A percentile compares a stretch with the other conserved stretches of the same genome.
Conservation (phyloP, 2,797 vertebrate genomes). For the Sorex maritimensis region DNA sequence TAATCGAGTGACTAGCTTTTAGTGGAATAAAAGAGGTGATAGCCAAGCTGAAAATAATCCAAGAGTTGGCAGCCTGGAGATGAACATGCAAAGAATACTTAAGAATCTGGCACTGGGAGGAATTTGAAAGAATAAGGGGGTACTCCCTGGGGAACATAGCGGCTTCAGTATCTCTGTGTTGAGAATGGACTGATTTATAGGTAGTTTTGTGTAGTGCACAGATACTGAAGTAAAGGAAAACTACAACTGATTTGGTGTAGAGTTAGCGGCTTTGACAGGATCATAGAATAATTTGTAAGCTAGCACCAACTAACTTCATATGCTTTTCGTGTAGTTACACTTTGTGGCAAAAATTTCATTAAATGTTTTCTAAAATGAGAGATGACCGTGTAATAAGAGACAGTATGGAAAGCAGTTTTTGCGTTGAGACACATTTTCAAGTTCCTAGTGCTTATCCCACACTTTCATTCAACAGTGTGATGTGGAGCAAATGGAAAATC, state of each 20-base stretch:
- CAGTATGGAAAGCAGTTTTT: not conserved
- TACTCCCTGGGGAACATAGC: not conserved
- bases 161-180: conserved; percentile 14
- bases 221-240: not conserved
- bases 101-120: not conserved
- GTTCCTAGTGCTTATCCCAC: not conserved
- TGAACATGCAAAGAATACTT: not conserved
- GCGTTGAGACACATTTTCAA: not conserved
- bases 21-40: conserved; percentile 4
- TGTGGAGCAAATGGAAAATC: not conserved
- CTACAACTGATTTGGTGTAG: not conserved
- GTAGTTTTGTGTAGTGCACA: not conserved
- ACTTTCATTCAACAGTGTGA: not conserved
- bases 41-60: not conserved
- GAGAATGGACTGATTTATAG: conserved; percentile 4
- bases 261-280: not conserved
- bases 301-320: not conserved
- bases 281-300: conserved; percentile 42
- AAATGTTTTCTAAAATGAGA: not conserved
- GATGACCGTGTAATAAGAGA: not conserved
- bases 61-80: conserved; percentile 20
- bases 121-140: conserved; percentile 24
- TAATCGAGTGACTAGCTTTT: not conserved
- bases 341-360: not conserved
- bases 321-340: not conserved